These are phyloP conservation scores for Tachycineta bicolor DNA, from an alignment of 2,113 vertebrate species.

Conservation along the genomic window DNA sequence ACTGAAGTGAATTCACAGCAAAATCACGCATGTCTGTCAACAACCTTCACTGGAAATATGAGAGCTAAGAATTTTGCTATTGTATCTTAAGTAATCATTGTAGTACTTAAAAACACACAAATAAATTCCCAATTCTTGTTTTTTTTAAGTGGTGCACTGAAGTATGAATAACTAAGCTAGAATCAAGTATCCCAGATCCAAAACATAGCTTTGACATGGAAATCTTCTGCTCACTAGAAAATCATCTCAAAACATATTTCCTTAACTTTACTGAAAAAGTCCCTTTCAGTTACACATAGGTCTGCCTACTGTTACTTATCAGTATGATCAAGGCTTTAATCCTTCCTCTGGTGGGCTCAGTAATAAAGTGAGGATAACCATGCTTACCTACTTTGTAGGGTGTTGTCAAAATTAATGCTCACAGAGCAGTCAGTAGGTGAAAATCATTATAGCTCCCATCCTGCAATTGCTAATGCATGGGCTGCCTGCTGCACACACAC, in stretches of 20 bases:
- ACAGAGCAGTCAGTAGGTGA: background rate
- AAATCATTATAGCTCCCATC: constrained; percentile 42
- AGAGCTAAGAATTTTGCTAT: background rate
- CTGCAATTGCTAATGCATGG: constrained; percentile 18
- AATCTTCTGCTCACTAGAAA: background rate
- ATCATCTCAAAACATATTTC: background rate
- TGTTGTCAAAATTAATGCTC: constrained; percentile 46
- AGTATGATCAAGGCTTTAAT: background rate
- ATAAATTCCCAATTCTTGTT: no score
- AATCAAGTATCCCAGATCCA: background rate
- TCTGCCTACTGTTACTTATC: background rate
- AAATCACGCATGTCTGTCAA: background rate
- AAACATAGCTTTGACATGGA: background rate
- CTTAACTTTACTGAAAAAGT: background rate
- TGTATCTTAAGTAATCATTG: background rate
- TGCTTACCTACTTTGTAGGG: background rate
- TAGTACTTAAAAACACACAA: background rate
- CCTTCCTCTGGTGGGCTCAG: background rate
- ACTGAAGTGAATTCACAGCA: background rate
- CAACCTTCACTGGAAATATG: background rate
- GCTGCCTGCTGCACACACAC: background rate
- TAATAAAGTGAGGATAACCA: constrained; percentile 26
- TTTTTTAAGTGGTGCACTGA: background rate
- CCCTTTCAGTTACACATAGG: background rate
- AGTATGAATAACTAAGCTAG: background rate